Base-by-base conservation (phyloP, 2,797 vertebrate genomes). In the Crenichthys baileyi region DNA sequence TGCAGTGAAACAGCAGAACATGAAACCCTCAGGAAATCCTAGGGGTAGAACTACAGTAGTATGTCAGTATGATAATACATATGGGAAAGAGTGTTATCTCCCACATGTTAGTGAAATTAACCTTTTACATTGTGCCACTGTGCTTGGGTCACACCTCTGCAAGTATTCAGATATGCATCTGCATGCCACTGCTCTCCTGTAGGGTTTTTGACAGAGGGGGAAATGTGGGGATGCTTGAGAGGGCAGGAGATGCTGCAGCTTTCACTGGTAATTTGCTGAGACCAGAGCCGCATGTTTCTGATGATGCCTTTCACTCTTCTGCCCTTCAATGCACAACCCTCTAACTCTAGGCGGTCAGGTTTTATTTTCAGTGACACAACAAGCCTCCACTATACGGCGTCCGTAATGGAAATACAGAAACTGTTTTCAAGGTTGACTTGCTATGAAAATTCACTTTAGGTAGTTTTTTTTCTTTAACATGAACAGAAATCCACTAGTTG, bases 61-160 rank as follows among this genome's bases (percentile, higher is more conserved):
- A 92, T 93, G 92, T 93, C 90, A 89, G 73, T 70, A 92, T 84
- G 87, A 91, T 91, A 90, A 93, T 86, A 72, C 70, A 83, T 78
- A 65, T 85, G 79, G 87, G 85, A 84, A 77, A 85, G 80, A 80
- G 76, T 67, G 79, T 77, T 79, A 75, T 85, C 82, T 85, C 83
- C 81, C 67, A 67, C 79, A 73, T 78, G 71, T 68, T 70, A 85
- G 78, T 82, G 71, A 81, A 85, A 93, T 92, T 87, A 93, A 91
- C 91, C 88, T 88, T 85, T 79, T 77, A 75, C 79, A 88, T 87
- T 84, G 86, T 77, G 84, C 85, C 68, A 72, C 75, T 79, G 76
- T 78, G 80, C 79, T 58, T 46, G 29, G 88, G 89, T 93, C 87
- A 84, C 79, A 78, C 80, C 85, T 87, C 84, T 80, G 87, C 81